These are phyloP conservation scores for Leptura quadrifasciata DNA, from an alignment of 2,888 invertebrate genomes.

Conservation along the genomic window DNA sequence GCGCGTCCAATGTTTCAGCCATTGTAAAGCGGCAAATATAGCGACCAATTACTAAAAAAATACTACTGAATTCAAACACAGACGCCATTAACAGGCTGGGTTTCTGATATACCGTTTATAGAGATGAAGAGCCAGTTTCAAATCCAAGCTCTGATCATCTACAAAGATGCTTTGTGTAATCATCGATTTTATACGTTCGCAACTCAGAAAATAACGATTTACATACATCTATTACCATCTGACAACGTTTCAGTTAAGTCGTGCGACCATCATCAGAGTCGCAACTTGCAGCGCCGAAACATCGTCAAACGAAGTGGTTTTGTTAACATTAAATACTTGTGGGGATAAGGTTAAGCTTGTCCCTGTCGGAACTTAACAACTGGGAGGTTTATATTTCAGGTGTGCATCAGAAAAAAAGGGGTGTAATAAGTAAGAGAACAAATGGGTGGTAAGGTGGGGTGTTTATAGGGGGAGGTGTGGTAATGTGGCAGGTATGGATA, in stretches of 20 bases:
- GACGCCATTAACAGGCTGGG: no score
- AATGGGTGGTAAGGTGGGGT: slow-evolving; percentile 30
- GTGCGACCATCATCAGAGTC: neutral
- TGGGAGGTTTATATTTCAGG: slow-evolving; percentile 32
- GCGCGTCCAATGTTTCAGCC: no score
- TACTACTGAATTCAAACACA: no score
- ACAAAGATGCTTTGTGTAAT: neutral
- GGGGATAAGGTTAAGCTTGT: neutral
- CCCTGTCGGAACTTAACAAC: neutral
- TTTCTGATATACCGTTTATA: no score
- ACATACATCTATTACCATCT: neutral
- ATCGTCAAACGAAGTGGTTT: neutral
- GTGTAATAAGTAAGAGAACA: slow-evolving; percentile 36
- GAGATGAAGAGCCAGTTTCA: no score
- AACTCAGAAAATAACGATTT: neutral
- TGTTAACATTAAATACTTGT: neutral
- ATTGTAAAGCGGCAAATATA: no score
- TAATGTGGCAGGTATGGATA: slow-evolving; percentile 47
- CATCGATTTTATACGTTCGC: neutral
- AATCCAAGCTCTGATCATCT: neutral
- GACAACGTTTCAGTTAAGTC: neutral
- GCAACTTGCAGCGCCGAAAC: neutral
- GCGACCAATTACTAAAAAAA: no score
- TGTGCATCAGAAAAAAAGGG: slow-evolving; percentile 18
- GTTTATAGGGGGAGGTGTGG: slow-evolving; percentile 36